Evolutionary conservation across 2,888 invertebrate genomes (phyloP).

Genomic region (Acleris literana): DNA sequence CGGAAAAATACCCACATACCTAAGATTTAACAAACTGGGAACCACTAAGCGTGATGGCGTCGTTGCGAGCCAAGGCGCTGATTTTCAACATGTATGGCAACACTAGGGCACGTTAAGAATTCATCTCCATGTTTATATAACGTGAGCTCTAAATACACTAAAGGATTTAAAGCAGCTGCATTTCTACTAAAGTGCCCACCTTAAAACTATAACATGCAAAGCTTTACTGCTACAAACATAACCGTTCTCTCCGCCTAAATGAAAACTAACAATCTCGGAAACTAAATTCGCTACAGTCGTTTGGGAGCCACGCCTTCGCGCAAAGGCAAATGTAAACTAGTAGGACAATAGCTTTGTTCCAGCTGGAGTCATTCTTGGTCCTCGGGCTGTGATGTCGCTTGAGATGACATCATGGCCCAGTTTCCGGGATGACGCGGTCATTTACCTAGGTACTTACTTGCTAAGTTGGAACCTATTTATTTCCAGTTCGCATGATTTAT

Average conservation of each 20-base stretch:
- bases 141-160: no score
- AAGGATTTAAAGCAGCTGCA: neutral
- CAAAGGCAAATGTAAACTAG: constrained; percentile 24
- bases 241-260: constrained; percentile 4
- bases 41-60: no score
- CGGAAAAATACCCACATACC: no score
- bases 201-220: constrained; percentile 15
- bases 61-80: no score
- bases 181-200: neutral
- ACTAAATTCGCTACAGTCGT: constrained; percentile 5
- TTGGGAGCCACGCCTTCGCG: neutral
- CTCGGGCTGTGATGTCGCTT: constrained; percentile 27
- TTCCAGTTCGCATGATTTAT: no score
- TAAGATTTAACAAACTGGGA: no score
- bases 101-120: no score
- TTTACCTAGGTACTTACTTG: neutral
- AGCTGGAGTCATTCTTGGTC: constrained; percentile 16
- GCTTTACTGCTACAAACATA: constrained; percentile 3
- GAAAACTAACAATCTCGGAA: neutral
- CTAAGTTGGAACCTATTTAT: no score
- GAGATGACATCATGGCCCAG: constrained; percentile 32
- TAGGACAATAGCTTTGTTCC: constrained; percentile 23
- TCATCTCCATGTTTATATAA: no score
- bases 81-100: no score
- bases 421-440: constrained; percentile 12